Evolutionary conservation across 2,888 invertebrate genomes (phyloP).

Genomic region (Eupeodes luniger): DNA sequence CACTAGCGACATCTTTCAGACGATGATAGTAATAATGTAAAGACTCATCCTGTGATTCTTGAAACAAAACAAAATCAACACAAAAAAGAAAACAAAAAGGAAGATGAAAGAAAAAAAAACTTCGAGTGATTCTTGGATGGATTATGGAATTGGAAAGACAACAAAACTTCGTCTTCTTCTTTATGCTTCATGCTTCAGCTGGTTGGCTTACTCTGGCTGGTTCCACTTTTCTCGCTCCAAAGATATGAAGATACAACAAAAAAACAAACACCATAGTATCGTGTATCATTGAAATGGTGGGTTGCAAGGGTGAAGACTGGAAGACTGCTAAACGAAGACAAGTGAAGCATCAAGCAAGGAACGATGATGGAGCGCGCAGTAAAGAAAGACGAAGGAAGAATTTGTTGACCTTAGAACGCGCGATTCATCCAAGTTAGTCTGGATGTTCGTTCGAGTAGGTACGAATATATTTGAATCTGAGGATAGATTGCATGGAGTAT

Average conservation of each 20-base stretch:
- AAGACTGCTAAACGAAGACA: conserved; percentile 6
- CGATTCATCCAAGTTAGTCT: conserved; percentile 60
- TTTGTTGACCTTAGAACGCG: conserved; percentile 74
- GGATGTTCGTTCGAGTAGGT: conserved; percentile 24
- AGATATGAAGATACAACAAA: conserved; percentile 42
- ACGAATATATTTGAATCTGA: background rate
- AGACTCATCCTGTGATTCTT: conserved; percentile 60
- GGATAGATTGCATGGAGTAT: conserved; percentile 4
- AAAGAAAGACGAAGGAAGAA: conserved; percentile 45
- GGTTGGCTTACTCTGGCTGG: conserved; percentile 21
- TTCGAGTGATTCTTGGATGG: conserved; percentile 65
- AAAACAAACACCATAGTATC: conserved; percentile 56
- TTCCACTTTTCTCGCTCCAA: conserved; percentile 61
- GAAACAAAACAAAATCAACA: background rate
- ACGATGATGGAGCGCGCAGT: too few species aligned
- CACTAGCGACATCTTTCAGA: conserved; percentile 48
- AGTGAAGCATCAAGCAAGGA: conserved; percentile 13
- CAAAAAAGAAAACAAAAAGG: too few species aligned
- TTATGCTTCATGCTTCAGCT: background rate
- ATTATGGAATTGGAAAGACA: conserved; percentile 69
- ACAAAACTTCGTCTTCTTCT: conserved; percentile 55
- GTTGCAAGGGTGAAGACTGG: background rate
- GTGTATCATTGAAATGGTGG: conserved; percentile 41
- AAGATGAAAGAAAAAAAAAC: background rate
- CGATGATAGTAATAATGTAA: conserved; percentile 13